Conservation (phyloP, 2,888 invertebrate genomes). For the Oligia fasciuncula region DNA sequence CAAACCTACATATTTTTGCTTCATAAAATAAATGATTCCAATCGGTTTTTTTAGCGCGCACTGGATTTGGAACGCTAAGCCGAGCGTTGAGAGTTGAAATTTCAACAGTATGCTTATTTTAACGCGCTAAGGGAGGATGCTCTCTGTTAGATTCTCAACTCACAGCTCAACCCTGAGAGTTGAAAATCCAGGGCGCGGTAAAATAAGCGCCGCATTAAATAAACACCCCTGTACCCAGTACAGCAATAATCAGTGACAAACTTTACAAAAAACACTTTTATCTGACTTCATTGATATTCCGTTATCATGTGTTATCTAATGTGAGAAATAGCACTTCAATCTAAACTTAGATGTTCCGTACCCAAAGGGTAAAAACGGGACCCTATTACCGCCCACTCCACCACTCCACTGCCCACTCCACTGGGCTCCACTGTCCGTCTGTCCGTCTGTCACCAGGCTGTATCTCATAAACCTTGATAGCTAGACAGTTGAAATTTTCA, state of each 20-base stretch:
- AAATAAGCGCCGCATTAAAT: not conserved
- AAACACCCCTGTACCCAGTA: not conserved
- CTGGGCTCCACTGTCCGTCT: no score
- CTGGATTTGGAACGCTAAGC: not conserved
- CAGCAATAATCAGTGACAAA: not conserved
- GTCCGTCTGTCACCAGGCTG: no score
- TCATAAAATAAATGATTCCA: not conserved
- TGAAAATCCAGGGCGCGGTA: not conserved
- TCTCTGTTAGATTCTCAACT: not conserved
- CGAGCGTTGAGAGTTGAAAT: not conserved
- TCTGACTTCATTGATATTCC: conserved; percentile 10
- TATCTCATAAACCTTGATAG: no score
- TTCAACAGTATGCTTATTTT: not conserved
- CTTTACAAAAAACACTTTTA: not conserved
- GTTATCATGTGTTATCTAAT: conserved; percentile 35
- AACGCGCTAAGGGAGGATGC: not conserved
- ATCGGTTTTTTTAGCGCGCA: not conserved
- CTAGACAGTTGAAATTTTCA: no score
- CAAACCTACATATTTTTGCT: conserved; percentile 4
- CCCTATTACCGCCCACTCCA: no score
- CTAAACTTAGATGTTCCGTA: no score
- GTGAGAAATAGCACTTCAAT: conserved; percentile 22
- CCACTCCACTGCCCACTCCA: no score
- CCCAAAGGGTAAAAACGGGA: no score
- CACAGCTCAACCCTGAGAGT: not conserved